Base-by-base conservation (phyloP, 1,140 invertebrate species). In the Argopecten irradians region DNA sequence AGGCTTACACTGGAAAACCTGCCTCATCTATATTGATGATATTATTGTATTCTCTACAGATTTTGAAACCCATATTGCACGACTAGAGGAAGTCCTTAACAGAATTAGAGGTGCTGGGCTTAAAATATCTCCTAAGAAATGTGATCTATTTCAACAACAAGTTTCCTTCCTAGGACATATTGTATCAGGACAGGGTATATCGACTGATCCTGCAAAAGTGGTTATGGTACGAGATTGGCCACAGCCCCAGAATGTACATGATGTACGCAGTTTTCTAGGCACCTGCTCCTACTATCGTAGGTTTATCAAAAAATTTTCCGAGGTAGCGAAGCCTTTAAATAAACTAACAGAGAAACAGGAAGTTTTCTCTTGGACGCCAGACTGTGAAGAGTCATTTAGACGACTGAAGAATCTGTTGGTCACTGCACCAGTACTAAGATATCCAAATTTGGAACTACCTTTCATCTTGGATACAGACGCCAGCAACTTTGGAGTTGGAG, bases 241-340 rank as follows among this genome's bases (percentile, higher is more conserved):
- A 16, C 87, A 34, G 28, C 95, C 95, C 33, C 91, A 13, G 8
- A 93, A 87, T 83, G 34, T 92, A 0, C 91, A 90, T 43, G 87
- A 92, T 14, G 36, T 95, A 0, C 39, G 89, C 89, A 36, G 87
- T 28, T 95, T 95, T 84, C 55, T 94, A 11, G 92, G 94, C 34
- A 88, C 93, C 16, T 87, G 86, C 13, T 43, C 84, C 3, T 94
- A 92, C 83, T 94, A 93, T 86, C 19, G 92, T 33, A 87, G 88
- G 84, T 94, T 93, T 89, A 90, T 94, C 33, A 33, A 33, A 34
- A 86, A 89, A 35, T 94, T 92, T 90, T 86, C 91, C 14, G 19
- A 84, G 22, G 88, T 93, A 39, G 89, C 91, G 13, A 85, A 82
- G 33, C 89, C 91, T 13, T 84, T 91, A 32, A 55, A 90, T 71